Evolutionary conservation across 2,113 vertebrate genomes (phyloP).

Genomic region (Dicaeum eximium): DNA sequence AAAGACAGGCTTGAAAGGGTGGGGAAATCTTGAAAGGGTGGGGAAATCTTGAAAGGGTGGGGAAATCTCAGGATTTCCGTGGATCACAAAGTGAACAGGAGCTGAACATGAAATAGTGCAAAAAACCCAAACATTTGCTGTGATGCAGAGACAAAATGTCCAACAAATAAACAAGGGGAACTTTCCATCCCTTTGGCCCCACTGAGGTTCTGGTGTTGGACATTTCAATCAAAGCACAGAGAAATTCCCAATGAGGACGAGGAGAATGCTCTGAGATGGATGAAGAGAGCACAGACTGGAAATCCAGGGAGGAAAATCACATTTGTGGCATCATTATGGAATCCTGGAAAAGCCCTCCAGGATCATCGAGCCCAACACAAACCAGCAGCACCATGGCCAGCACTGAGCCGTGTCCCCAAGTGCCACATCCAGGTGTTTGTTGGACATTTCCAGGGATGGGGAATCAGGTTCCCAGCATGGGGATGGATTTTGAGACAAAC

Average conservation of each 20-base stretch:
- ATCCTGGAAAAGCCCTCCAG: neutral
- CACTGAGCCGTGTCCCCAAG: neutral
- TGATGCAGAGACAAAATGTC: neutral
- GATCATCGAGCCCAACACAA: neutral
- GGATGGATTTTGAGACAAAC: neutral
- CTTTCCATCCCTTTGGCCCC: neutral
- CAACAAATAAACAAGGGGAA: neutral
- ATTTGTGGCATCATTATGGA: accelerated
- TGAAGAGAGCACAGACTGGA: neutral
- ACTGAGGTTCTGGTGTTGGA: neutral
- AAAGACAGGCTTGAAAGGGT: neutral
- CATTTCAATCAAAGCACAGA: neutral
- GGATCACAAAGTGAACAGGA: neutral
- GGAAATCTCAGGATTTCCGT: neutral
- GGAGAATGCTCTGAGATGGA: neutral
- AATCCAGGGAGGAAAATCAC: neutral
- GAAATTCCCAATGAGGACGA: neutral
- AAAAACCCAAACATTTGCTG: neutral
- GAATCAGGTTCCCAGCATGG: neutral
- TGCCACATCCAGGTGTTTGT: neutral
- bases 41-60: too few relatives aligned
- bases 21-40: too few relatives aligned
- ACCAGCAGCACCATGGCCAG: neutral
- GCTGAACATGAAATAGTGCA: neutral
- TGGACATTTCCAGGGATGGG: neutral